Evolutionary conservation across 2,797 vertebrate species (phyloP).

Genomic region (Oreochromis mossambicus): DNA sequence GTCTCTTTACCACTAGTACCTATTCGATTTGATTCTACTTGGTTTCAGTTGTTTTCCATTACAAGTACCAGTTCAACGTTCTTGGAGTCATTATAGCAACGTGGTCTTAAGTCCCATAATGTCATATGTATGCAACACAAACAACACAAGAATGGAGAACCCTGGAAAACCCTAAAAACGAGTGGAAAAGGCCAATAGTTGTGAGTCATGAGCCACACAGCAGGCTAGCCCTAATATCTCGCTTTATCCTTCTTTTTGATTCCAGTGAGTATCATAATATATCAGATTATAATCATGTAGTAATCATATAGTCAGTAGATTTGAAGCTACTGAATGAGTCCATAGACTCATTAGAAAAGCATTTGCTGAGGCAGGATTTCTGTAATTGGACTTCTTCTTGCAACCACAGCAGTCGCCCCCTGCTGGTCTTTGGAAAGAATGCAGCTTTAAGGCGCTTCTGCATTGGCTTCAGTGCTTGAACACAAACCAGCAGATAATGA

Average conservation of each 20-base stretch:
- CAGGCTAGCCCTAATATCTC: not conserved
- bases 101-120: not conserved
- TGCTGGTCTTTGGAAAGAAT: not conserved
- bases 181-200: rapidly evolving
- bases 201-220: not conserved
- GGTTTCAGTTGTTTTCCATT: not conserved
- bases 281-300: not conserved
- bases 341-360: not conserved
- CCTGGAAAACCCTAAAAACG: not conserved
- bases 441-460: rapidly evolving
- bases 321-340: not conserved
- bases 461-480: not conserved
- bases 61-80: not conserved
- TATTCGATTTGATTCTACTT: not conserved
- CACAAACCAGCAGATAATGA: not conserved
- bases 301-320: not conserved
- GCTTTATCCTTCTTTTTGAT: not conserved
- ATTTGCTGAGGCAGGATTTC: not conserved
- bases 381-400: not conserved
- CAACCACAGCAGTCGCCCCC: not conserved
- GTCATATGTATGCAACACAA: not conserved
- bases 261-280: not conserved
- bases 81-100: not conserved
- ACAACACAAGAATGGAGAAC: rapidly evolving
- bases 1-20: not conserved